Base-by-base conservation (phyloP, 2,888 invertebrate species). In the Andrena chrysosceles region DNA sequence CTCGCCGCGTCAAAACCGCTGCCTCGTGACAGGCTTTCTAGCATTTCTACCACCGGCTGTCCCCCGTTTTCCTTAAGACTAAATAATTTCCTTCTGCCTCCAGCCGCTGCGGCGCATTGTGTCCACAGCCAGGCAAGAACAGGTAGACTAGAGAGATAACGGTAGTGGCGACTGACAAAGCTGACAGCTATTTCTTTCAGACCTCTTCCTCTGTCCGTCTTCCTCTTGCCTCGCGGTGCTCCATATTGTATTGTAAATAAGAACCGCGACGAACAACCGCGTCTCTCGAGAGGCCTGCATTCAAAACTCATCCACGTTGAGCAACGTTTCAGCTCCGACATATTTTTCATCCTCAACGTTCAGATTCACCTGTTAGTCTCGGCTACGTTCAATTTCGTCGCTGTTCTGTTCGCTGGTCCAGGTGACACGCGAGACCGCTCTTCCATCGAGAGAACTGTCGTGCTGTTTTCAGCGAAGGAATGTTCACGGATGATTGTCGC, bases 121-220 rank as follows among this genome's bases (percentile, higher is more conserved):
- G 67, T 5, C 42, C 52, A 52, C 66, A 54, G 64, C 73, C 59
- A 59, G 63, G 66, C 23, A 79, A 67, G 77, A 85, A 77, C 80
- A 86, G 77, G 84, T 82, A 80, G 82, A 89, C 66, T 48, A 76
- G 72, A 73, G 76, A 89, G 87, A 82, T 88, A 88, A 88, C 87
- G 87, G 89, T 81, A 88, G 83, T 80, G 67, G 67, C 83, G 81
- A 77, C 79, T 81, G 87, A 83, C 89, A 83, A 85, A 81, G 86
- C 81, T 74, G 82, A 87, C 81, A 81, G 80, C 71, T 68, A 77
- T 75, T 88, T 83, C 88, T 86, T 88, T 84, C 69, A 74, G 63
- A 54, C 70, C 56, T 29, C 26, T 77, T 71, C 73, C 49, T 62
- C 71, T 64, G 8, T 64, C 33, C 52, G 31, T 81, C 70, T 68